phyloP scores from a whole-genome alignment of 2,113 vertebrate species.

The Steatornis caripensis region DNA sequence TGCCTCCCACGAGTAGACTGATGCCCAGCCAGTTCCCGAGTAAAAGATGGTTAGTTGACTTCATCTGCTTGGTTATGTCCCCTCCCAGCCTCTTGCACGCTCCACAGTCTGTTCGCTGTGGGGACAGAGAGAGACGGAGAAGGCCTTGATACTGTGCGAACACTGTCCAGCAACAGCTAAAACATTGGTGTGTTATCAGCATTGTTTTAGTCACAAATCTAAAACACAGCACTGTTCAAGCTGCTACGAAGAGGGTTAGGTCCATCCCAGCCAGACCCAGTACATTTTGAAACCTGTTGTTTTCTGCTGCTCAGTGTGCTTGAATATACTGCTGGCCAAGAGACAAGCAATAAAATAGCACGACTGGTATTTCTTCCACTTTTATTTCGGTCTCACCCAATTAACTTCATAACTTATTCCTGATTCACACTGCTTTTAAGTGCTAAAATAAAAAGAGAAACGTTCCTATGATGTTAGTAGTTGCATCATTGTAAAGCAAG shows the following conservation, averaged over 20 bases:
- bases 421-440: not conserved
- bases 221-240: not conserved
- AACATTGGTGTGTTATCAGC: not conserved
- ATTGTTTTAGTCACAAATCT: not conserved
- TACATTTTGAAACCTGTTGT: not conserved
- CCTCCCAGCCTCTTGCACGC: not conserved
- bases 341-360: not conserved
- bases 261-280: not conserved
- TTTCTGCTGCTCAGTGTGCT: not conserved
- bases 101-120: not conserved
- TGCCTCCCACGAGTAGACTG: not conserved
- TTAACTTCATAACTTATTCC: not conserved
- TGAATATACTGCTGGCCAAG: not conserved
- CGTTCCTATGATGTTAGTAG: not conserved
- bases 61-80: not conserved
- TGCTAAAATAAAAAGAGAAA: not conserved
- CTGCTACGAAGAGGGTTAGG: not conserved
- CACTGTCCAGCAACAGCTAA: not conserved
- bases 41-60: not conserved
- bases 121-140: not conserved
- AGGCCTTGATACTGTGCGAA: not conserved
- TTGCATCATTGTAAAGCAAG: not conserved
- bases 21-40: not conserved
- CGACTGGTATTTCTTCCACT: not conserved
- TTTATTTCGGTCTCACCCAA: not conserved